Evolutionary conservation across 2,113 vertebrate species (phyloP).

Genomic region (Himantopus leucocephalus): DNA sequence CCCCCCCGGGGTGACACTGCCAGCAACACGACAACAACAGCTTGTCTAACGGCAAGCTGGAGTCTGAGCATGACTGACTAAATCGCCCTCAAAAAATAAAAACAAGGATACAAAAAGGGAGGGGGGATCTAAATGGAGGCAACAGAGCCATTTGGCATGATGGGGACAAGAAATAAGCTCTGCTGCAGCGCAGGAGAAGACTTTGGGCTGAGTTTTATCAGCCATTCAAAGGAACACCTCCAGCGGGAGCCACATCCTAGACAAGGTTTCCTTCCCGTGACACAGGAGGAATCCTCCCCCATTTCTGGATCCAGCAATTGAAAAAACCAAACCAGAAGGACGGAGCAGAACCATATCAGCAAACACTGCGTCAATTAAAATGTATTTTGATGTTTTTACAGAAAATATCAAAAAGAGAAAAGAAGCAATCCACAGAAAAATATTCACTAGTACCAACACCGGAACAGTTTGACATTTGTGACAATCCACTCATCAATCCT

Average conservation of each 20-base stretch:
- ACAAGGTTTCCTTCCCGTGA: neutral
- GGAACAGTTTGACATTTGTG: neutral
- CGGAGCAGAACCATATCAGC: rapidly evolving
- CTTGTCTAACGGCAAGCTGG: neutral
- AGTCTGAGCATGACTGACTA: neutral
- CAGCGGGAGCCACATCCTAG: neutral
- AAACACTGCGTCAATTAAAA: neutral
- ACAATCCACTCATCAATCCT: neutral
- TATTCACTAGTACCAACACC: neutral
- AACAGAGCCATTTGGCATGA: neutral
- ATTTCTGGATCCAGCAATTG: neutral
- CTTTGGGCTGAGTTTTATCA: neutral
- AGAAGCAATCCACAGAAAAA: neutral
- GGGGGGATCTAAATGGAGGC: neutral
- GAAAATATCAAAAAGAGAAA: neutral
- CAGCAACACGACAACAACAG: neutral
- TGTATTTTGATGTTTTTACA: neutral
- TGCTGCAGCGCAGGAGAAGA: neutral
- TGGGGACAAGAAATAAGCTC: neutral
- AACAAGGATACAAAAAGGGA: neutral
- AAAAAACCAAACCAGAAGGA: neutral
- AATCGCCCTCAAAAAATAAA: neutral
- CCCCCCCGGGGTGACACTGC: neutral
- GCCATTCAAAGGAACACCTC: neutral
- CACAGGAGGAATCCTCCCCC: neutral